Base-by-base conservation (phyloP, 2,888 invertebrate species). In the Glomeris marginata region DNA sequence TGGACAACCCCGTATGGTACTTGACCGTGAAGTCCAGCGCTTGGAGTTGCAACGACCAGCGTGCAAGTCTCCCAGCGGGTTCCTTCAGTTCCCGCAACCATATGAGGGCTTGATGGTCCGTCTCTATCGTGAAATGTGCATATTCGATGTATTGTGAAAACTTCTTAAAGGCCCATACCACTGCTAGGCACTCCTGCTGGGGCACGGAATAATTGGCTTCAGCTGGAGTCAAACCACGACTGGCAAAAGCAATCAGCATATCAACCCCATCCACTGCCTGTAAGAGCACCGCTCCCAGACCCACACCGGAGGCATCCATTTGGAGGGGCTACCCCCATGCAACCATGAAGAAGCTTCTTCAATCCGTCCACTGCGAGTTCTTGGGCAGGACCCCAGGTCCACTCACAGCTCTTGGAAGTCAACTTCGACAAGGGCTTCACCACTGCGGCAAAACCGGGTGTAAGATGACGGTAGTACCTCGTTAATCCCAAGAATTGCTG, bases 91-190 rank as follows among this genome's bases (percentile, higher is more conserved):
- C 56, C 52, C 66, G 54, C 5, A 72, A 53, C 66, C 69, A 72
- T 61, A 66, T 65, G 33, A 73, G 57, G 0, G 70, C 66, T 50
- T 68, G 64, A 49, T 71, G 72, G 51, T 72, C 72, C 0, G 67
- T 69, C 3, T 62, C 53, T 0, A 71, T 57, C 1, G 54, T 54
- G 20, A 69, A 65, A 1, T 56, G 44, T 6, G 59, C 36, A 1
- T 64, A 62, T 47, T 67, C 65, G 0, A 71, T 55, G 51, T 66
- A 72, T 1, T 62, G 63, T 28, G 65, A 51, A 51, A 67, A 70
- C 51, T 67, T 67, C n/a, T 60, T 46, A 0, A 67, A 53, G 3
- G 64, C 64, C 58, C 58, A 67, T 5, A 67, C 58, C 1, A 65
- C 58, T 1, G 59, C 62, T 11, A 64, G 22, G 0, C 60, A 62